Base-by-base conservation (phyloP, 1,140 invertebrate species). In the Pogonus chalceus region DNA sequence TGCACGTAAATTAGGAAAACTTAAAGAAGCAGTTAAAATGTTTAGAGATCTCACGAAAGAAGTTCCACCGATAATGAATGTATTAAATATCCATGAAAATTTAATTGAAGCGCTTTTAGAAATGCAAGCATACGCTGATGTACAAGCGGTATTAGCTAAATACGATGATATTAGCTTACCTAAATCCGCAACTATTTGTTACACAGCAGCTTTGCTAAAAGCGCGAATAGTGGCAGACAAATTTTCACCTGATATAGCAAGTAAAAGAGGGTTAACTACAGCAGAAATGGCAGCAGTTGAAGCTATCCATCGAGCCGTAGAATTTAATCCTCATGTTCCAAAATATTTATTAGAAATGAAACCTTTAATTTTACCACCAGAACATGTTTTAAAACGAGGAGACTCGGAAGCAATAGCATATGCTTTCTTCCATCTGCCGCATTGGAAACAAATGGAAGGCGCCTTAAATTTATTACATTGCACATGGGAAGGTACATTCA, bases 311-410 rank as follows among this genome's bases (percentile, higher is more conserved):
- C 74, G 92, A 71, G 96, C 96, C 1, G 93, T 99, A 4, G 96
- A 98, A 72, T 99, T 96, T 71, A 98, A 99, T 80, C 96, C 96
- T 50, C 93, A 98, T 75, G 95, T 98, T 63, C 93, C 95, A 26
- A 96, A 96, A 76, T 98, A 98, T 79, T 78, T 99, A 58, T 73
- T 98, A 63, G 95, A 99, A 79, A 92, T 92, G 81, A 97, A 97
- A 65, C 86, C 92, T 39, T 74, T 98, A 3, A 95, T 96, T 55
- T 74, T 99, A 58, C 95, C 96, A 47, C 93, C 96, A 0, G 96
- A 99, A 71, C 96, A 98, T 72, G 88, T 98, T 61, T 73, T 98
- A 21, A 96, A 96, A 72, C 77, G 96, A 58, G 96, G 96, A n/a
- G 96, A 98, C 71, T 95, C 91, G 23, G 96, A 98, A 74, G 96